Conservation (phyloP, 1,140 invertebrate species). For the Drosophila micromelanica region DNA sequence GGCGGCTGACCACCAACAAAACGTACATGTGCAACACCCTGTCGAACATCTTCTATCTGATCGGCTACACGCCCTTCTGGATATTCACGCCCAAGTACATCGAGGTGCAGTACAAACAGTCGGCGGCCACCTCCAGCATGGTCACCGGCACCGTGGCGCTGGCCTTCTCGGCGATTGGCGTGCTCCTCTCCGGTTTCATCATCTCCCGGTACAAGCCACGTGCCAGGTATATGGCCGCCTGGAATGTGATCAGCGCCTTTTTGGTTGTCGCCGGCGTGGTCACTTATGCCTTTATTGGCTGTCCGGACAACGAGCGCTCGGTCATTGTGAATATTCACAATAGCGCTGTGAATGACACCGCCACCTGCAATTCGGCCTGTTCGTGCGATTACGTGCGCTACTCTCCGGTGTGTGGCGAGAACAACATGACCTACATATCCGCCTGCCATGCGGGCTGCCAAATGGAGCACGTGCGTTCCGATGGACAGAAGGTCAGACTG, state of each 20-base stretch:
- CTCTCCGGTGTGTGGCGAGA: conserved; percentile 88
- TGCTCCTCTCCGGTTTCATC: conserved; percentile 88
- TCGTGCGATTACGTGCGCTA: conserved; percentile 89
- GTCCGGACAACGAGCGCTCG: conserved; percentile 85
- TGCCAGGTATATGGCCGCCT: conserved; percentile 88
- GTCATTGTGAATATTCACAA: conserved; percentile 78
- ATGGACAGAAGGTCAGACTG: conserved; percentile 81
- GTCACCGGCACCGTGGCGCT: conserved; percentile 89
- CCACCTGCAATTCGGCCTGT: conserved; percentile 88
- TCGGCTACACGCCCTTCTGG: conserved; percentile 90
- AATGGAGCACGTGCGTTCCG: conserved; percentile 66
- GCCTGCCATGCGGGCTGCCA: conserved; percentile 90
- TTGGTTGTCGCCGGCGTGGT: conserved; percentile 88
- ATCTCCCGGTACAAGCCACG: conserved; percentile 89
- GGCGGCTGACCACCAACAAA: conserved; percentile 87
- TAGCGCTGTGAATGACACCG: conserved; percentile 81
- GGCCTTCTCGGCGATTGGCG: conserved; percentile 89
- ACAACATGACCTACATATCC: conserved; percentile 88
- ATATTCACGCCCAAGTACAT: conserved; percentile 92
- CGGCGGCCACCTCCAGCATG: conserved; percentile 87
- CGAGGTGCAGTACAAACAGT: conserved; percentile 90
- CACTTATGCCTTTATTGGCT: conserved; percentile 89
- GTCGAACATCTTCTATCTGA: conserved; percentile 88
- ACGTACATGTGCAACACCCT: conserved; percentile 89
- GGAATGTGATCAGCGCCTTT: conserved; percentile 90